Evolutionary conservation across 2,113 vertebrate species (phyloP).

Genomic region (Notothenia rossii): DNA sequence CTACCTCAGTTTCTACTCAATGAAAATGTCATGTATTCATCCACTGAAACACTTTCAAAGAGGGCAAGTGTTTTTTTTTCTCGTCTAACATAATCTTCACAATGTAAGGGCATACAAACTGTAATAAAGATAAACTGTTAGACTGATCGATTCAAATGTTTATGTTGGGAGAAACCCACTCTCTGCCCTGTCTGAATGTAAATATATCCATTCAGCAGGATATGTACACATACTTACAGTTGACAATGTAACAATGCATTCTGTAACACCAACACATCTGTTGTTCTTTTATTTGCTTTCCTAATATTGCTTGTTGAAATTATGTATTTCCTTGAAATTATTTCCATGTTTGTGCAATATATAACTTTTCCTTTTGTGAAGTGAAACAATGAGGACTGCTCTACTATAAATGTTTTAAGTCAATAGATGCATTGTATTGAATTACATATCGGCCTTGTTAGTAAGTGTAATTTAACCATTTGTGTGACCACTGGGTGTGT

Average conservation of each 20-base stretch:
- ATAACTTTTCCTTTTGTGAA: slow-evolving; percentile 48
- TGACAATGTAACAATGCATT: slow-evolving; percentile 17
- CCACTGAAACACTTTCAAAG: slow-evolving; percentile 28
- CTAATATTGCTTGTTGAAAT: slow-evolving; percentile 43
- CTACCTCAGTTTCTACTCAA: slow-evolving; percentile 79
- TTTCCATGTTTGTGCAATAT: slow-evolving; percentile 74
- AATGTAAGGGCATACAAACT: slow-evolving; percentile 24
- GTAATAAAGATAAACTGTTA: slow-evolving; percentile 15
- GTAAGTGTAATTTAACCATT: slow-evolving; percentile 61
- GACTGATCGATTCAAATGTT: slow-evolving; percentile 2
- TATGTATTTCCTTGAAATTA: slow-evolving; percentile 34
- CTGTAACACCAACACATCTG: slow-evolving; percentile 52
- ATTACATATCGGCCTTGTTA: slow-evolving; percentile 29
- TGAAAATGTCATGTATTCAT: slow-evolving; percentile 51
- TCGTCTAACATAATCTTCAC: slow-evolving; percentile 18
- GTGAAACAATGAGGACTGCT: slow-evolving; percentile 45
- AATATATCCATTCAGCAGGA: slow-evolving; percentile 26
- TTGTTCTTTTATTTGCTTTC: slow-evolving; percentile 30
- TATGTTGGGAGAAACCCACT: slow-evolving; percentile 2
- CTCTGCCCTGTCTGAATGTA: slow-evolving; percentile 5
- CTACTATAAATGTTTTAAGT: slow-evolving; percentile 28
- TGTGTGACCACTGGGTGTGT: slow-evolving; percentile 77
- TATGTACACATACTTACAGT: slow-evolving; percentile 6
- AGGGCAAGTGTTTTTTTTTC: slow-evolving; percentile 17
- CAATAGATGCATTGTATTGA: slow-evolving; percentile 17